A percentile compares a stretch with the other conserved stretches of the same genome.
phyloP scores from a whole-genome alignment of 2,888 invertebrate species.

The Hermaeophaga mercurialis region DNA sequence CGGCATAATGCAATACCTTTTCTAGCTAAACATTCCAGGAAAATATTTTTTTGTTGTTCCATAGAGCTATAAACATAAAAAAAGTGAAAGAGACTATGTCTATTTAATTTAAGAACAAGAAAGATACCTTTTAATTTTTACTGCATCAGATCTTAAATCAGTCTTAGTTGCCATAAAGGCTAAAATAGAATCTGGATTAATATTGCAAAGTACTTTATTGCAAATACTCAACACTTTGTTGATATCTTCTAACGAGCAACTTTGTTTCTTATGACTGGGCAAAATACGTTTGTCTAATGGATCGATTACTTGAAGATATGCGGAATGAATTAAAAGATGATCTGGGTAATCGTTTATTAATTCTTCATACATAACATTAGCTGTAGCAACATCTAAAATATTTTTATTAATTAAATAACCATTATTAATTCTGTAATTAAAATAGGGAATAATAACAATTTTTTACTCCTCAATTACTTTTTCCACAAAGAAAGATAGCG shows the following conservation, averaged over 20 bases:
- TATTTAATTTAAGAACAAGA: background rate
- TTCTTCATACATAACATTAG: constrained; percentile 72
- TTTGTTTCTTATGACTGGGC: constrained; percentile 45
- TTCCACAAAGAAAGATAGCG: too few species aligned
- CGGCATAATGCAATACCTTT: constrained; percentile 76
- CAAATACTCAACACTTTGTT: constrained; percentile 66
- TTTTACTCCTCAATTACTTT: too few species aligned
- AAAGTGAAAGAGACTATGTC: background rate
- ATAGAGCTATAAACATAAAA: constrained; percentile 57
- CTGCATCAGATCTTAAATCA: constrained; percentile 81
- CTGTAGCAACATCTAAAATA: constrained; percentile 47
- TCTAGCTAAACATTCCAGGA: constrained; percentile 80
- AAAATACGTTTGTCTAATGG: constrained; percentile 60
- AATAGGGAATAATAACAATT: too few species aligned
- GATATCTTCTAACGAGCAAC: constrained; percentile 45
- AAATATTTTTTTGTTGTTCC: constrained; percentile 81
- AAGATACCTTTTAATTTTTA: constrained; percentile 77
- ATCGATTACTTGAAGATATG: constrained; percentile 81
- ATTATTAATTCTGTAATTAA: too few species aligned
- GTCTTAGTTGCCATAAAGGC: constrained; percentile 84
- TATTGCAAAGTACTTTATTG: constrained; percentile 69
- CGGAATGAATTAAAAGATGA: constrained; percentile 76
- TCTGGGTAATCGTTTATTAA: constrained; percentile 72
- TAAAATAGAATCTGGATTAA: constrained; percentile 79
- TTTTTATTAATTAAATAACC: too few species aligned